Percentiles rank a stretch among this genome's conserved stretches.
phyloP scores from a whole-genome alignment of 1,140 invertebrate genomes.

The Drosophila bocki region DNA sequence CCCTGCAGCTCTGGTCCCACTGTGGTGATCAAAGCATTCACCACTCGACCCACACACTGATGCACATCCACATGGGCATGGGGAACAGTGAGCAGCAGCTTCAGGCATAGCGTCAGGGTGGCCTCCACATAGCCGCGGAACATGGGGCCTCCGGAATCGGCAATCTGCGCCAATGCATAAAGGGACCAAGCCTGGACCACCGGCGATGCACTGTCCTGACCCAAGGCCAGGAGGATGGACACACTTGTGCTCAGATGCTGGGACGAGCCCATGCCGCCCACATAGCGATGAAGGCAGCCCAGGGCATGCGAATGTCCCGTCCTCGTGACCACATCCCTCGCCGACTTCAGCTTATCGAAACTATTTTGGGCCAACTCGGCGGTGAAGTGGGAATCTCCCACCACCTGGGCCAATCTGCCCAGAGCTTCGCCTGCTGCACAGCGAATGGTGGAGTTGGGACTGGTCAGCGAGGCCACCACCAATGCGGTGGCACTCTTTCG shows the following conservation, averaged over 20 bases:
- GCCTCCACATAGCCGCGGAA: slow-evolving; percentile 98
- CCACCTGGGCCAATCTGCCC: slow-evolving; percentile 95
- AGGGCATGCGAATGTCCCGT: slow-evolving; percentile 97
- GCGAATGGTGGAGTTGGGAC: slow-evolving; percentile 93
- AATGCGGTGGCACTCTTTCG: slow-evolving; percentile 93
- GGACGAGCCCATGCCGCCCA: slow-evolving; percentile 95
- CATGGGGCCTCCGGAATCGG: slow-evolving; percentile 99
- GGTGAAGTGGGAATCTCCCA: slow-evolving; percentile 93
- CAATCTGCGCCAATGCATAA: slow-evolving; percentile 97
- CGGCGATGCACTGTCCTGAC: slow-evolving; percentile 91
- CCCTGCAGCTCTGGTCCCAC: slow-evolving; percentile 98
- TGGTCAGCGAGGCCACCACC: slow-evolving; percentile 92
- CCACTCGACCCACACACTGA: slow-evolving; percentile 96
- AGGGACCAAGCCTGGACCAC: slow-evolving; percentile 95
- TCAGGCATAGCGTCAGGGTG: slow-evolving; percentile 94
- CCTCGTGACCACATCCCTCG: slow-evolving; percentile 94
- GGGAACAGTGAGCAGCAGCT: slow-evolving; percentile 95
- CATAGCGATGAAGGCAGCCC: slow-evolving; percentile 95
- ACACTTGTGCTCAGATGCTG: slow-evolving; percentile 97
- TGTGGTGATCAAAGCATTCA: slow-evolving; percentile 97
- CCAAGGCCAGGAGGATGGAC: slow-evolving; percentile 96
- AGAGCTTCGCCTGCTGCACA: slow-evolving; percentile 95
- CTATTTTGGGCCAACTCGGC: slow-evolving; percentile 96
- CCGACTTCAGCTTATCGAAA: slow-evolving; percentile 95
- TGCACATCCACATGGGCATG: slow-evolving; percentile 96